phyloP scores from a whole-genome alignment of 1,140 invertebrate genomes.

The Chironomus striatipennis region DNA sequence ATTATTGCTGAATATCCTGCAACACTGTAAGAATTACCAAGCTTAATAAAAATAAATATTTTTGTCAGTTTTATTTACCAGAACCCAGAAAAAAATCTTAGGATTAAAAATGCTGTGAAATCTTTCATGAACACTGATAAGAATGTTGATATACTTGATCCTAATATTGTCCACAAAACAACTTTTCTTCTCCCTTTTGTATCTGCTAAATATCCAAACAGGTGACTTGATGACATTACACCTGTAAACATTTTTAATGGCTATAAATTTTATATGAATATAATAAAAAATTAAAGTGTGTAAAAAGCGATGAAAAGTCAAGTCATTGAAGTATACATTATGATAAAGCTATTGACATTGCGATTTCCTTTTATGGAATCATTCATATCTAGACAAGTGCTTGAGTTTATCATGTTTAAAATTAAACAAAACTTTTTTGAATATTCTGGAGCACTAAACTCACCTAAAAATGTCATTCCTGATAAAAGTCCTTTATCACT shows the following conservation, averaged over 20 bases:
- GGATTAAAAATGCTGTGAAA: conserved; percentile 44
- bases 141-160: conserved; percentile 33
- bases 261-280: no score
- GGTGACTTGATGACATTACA: conserved; percentile 45
- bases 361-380: no score
- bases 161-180: conserved; percentile 36
- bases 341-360: no score
- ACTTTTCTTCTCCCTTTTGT: conserved; percentile 48
- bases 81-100: conserved; percentile 47
- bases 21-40: conserved; percentile 37
- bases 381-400: no score
- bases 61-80: conserved; percentile 42
- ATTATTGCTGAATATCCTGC: conserved; percentile 44
- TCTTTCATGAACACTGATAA: conserved; percentile 44
- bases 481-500: conserved; percentile 57
- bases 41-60: neutral
- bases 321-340: no score
- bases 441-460: no score
- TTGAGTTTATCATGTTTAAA: no score
- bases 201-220: conserved; percentile 67
- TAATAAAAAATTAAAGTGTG: no score
- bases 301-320: no score
- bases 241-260: conserved; percentile 38
- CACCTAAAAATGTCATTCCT: conserved; percentile 55
- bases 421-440: no score